phyloP scores from a whole-genome alignment of 23 tunicate genomes.

The Ciona savignyi region DNA sequence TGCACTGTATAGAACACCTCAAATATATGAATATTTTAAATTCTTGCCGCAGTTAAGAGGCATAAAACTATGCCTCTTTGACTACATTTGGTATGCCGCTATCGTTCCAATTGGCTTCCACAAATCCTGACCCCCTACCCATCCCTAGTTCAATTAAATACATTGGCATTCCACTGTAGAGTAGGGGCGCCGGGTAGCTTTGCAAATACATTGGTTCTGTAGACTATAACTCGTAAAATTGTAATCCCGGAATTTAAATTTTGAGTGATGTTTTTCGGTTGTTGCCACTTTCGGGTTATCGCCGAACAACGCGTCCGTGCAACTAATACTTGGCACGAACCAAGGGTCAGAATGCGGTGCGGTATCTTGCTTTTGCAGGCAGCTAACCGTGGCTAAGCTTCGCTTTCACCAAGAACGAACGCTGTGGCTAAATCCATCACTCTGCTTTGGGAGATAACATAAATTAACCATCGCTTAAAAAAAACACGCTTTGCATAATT shows the following conservation, averaged over 20 bases:
- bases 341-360: background rate
- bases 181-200: too few species aligned
- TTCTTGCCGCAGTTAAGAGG: background rate
- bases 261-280: too few species aligned
- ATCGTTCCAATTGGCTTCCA: background rate
- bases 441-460: background rate
- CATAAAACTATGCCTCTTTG: background rate
- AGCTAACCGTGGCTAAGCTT: background rate
- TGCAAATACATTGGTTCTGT: too few species aligned
- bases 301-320: too few species aligned
- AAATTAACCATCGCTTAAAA: background rate
- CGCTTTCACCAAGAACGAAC: background rate
- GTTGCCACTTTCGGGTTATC: too few species aligned
- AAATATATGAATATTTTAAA: background rate
- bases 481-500: background rate
- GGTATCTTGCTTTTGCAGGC: background rate
- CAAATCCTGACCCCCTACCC: background rate
- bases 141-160: background rate
- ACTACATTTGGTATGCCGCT: background rate
- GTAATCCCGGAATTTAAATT: too few species aligned
- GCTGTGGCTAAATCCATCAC: background rate
- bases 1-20: background rate
- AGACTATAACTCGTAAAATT: too few species aligned
- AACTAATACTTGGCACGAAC: background rate
- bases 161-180: background rate